These are phyloP conservation scores for Mobula hypostoma DNA, from an alignment of 2,113 vertebrate species.

Conservation along the genomic window DNA sequence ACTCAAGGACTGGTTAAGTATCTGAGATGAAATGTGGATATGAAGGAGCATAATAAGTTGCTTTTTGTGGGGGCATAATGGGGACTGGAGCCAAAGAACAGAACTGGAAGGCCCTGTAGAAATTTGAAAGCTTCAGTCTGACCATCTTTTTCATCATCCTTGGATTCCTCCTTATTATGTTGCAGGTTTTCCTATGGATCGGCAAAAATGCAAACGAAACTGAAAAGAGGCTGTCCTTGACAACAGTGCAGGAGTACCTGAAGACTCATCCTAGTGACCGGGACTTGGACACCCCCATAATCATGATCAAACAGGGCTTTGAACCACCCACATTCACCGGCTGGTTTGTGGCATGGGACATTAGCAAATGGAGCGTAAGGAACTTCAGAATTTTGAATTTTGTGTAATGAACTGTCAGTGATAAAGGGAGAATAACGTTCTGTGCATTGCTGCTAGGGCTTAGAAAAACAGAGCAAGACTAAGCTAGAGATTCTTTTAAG, in stretches of 20 bases:
- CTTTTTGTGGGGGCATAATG: no score
- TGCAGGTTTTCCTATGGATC: conserved; percentile 76
- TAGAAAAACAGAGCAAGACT: background rate
- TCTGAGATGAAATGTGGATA: background rate
- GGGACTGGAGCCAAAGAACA: background rate
- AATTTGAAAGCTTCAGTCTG: background rate
- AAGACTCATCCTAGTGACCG: conserved; percentile 68
- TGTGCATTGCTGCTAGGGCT: background rate
- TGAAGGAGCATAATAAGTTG: background rate
- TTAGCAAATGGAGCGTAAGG: conserved; percentile 74
- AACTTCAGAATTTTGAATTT: background rate
- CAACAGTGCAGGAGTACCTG: conserved; percentile 69
- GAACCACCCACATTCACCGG: conserved; percentile 81
- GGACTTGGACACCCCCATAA: conserved; percentile 64
- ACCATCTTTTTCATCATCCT: background rate
- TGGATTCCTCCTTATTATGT: background rate
- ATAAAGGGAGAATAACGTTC: background rate
- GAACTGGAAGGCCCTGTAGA: background rate
- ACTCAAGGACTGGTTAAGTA: background rate
- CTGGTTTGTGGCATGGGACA: conserved; percentile 82
- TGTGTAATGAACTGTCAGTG: background rate
- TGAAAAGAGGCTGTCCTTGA: conserved; percentile 61
- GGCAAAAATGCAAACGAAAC: conserved; percentile 67
- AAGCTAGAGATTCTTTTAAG: background rate
- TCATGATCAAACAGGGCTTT: conserved; percentile 74